phyloP scores from a whole-genome alignment of 2,797 vertebrate genomes.

The Sebastiscus tertius region DNA sequence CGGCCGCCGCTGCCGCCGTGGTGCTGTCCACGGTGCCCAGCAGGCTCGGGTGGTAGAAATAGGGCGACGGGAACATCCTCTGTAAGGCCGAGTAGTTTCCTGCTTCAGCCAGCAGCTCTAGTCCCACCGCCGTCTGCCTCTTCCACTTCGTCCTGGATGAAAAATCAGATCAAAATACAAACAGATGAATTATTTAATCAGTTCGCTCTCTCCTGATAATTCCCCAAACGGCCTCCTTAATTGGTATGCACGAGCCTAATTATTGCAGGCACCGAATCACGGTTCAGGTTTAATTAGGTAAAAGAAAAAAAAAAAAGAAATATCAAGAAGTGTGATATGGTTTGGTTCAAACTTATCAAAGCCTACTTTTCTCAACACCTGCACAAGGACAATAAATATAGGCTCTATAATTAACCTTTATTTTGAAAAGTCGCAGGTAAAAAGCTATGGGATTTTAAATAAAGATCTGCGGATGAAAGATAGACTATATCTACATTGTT shows the following conservation, averaged over 20 bases:
- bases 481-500: not conserved
- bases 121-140: slow-evolving; percentile 91
- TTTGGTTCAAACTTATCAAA: slow-evolving; percentile 10
- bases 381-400: not conserved
- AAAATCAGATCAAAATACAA: slow-evolving; percentile 79
- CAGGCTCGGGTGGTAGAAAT: slow-evolving; percentile 95
- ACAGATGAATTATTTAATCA: slow-evolving; percentile 79
- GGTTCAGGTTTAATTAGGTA: slow-evolving; percentile 63
- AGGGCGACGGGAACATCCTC: slow-evolving; percentile 93
- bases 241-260: slow-evolving; percentile 74
- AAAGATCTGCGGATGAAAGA: not conserved
- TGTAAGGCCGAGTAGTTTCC: slow-evolving; percentile 91
- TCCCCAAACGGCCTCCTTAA: slow-evolving; percentile 70
- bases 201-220: slow-evolving; percentile 46
- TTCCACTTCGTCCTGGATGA: slow-evolving; percentile 92
- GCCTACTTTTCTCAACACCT: not conserved
- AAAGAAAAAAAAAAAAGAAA: not conserved
- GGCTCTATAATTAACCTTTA: not conserved
- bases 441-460: not conserved
- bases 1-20: slow-evolving; percentile 94
- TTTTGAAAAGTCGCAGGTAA: not conserved
- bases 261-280: slow-evolving; percentile 58
- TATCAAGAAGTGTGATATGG: not conserved
- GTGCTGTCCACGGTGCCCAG: slow-evolving; percentile 96
- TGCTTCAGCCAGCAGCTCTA: slow-evolving; percentile 89